Conservation (phyloP, 2,797 vertebrate genomes). For the Periophthalmus magnuspinnatus region DNA sequence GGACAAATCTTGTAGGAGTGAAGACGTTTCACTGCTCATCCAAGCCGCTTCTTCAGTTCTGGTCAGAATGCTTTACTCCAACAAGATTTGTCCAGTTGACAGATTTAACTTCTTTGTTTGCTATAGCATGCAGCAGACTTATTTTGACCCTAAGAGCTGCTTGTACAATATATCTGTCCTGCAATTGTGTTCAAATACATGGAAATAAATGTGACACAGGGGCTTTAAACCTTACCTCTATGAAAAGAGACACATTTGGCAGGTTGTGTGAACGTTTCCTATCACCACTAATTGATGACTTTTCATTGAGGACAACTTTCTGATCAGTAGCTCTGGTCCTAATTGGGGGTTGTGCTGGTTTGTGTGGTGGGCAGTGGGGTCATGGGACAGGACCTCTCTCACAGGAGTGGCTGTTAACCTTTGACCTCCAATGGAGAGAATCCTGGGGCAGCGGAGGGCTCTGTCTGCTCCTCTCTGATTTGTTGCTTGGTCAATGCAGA, state of each 20-base stretch:
- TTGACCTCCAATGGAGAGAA: slow-evolving; percentile 74
- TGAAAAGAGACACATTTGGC: not conserved
- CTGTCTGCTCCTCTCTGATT: slow-evolving; percentile 57
- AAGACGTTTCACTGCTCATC: too few relatives aligned
- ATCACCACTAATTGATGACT: slow-evolving; percentile 43
- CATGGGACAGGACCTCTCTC: slow-evolving; percentile 80
- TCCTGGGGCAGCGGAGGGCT: slow-evolving; percentile 67
- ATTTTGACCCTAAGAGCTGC: too few relatives aligned
- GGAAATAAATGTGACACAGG: too few relatives aligned
- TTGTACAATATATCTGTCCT: too few relatives aligned
- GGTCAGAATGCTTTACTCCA: too few relatives aligned
- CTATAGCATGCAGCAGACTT: too few relatives aligned
- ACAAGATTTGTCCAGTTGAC: too few relatives aligned
- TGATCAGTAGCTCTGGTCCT: not conserved
- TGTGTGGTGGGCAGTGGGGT: slow-evolving; percentile 70
- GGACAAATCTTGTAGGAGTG: too few relatives aligned
- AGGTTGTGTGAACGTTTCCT: slow-evolving; percentile 28
- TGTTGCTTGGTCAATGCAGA: slow-evolving; percentile 12
- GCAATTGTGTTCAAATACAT: too few relatives aligned
- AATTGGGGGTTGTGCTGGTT: slow-evolving; percentile 48
- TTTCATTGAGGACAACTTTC: not conserved
- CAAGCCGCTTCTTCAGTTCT: too few relatives aligned
- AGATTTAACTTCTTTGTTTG: too few relatives aligned
- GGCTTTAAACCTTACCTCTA: not conserved
- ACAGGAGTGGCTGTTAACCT: slow-evolving; percentile 80